Conservation (phyloP, 2,888 invertebrate species). For the Argyresthia goedartella region DNA sequence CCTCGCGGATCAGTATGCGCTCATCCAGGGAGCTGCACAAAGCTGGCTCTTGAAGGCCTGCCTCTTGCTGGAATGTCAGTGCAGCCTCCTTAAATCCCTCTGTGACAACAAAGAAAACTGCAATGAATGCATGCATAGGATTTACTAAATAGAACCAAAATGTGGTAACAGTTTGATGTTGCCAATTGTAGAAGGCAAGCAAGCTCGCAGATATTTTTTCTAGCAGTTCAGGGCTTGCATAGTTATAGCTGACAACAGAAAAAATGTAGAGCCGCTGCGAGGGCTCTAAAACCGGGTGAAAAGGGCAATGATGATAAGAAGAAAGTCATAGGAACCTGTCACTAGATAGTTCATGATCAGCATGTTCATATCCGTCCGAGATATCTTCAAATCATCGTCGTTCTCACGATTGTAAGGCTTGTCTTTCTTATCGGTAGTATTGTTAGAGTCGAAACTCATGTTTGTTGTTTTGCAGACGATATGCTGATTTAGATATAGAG, state of each 20-base stretch:
- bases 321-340: slow-evolving; percentile 76
- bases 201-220: too few species aligned
- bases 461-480: not conserved
- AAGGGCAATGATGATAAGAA: not conserved
- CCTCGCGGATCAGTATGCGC: slow-evolving; percentile 91
- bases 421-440: slow-evolving; percentile 47
- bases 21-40: slow-evolving; percentile 87
- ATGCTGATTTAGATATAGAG: too few species aligned
- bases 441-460: slow-evolving; percentile 53
- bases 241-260: too few species aligned
- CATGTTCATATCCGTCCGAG: slow-evolving; percentile 94
- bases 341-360: slow-evolving; percentile 99
- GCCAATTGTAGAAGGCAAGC: too few species aligned
- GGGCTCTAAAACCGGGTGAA: not conserved
- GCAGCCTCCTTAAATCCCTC: slow-evolving; percentile 98
- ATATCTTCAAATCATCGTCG: slow-evolving; percentile 83
- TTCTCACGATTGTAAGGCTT: slow-evolving; percentile 78
- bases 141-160: too few species aligned
- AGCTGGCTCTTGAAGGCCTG: slow-evolving; percentile 75
- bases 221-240: too few species aligned
- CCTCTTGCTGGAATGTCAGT: slow-evolving; percentile 95
- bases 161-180: too few species aligned
- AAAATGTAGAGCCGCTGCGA: not conserved
- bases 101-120: slow-evolving; percentile 33
- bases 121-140: not conserved